Conservation (phyloP, 1,140 invertebrate genomes). For the Zaprionus vittiger region DNA sequence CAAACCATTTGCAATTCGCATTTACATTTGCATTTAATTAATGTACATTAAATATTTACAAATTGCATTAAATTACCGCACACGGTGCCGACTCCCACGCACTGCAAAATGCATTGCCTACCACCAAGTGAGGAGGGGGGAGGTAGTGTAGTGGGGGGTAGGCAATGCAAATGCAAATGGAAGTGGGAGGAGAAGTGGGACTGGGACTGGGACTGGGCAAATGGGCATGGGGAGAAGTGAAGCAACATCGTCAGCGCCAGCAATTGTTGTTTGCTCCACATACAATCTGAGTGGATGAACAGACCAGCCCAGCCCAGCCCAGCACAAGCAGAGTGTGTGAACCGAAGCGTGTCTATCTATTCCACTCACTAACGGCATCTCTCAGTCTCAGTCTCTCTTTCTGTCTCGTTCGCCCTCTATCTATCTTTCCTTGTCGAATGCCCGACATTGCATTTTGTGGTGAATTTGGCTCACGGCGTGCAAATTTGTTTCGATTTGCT, state of each 20-base stretch:
- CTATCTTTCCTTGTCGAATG: conserved; percentile 7
- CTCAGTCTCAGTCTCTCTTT: background rate
- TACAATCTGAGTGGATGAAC: conserved; percentile 25
- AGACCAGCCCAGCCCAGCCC: background rate
- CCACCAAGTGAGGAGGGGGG: too few species aligned
- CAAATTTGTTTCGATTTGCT: conserved; percentile 72
- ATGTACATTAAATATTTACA: conserved; percentile 82
- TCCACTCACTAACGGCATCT: background rate
- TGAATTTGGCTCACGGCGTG: conserved; percentile 53
- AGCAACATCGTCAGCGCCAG: background rate
- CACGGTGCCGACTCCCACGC: conserved; percentile 17
- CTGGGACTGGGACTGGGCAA: background rate
- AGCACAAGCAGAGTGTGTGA: conserved; percentile 4
- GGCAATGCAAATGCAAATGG: background rate
- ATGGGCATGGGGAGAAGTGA: conserved; percentile 6
- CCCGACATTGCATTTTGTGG: conserved; percentile 57
- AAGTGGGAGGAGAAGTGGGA: background rate
- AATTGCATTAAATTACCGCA: conserved; percentile 74
- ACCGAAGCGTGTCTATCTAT: conserved; percentile 9
- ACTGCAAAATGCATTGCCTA: conserved; percentile 18
- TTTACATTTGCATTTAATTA: conserved; percentile 78
- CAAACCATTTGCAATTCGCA: conserved; percentile 27
- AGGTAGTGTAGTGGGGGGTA: too few species aligned
- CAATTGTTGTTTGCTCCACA: conserved; percentile 45
- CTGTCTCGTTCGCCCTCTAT: background rate